phyloP scores from a whole-genome alignment of 2,797 vertebrate genomes.

The Ibycter americanus region DNA sequence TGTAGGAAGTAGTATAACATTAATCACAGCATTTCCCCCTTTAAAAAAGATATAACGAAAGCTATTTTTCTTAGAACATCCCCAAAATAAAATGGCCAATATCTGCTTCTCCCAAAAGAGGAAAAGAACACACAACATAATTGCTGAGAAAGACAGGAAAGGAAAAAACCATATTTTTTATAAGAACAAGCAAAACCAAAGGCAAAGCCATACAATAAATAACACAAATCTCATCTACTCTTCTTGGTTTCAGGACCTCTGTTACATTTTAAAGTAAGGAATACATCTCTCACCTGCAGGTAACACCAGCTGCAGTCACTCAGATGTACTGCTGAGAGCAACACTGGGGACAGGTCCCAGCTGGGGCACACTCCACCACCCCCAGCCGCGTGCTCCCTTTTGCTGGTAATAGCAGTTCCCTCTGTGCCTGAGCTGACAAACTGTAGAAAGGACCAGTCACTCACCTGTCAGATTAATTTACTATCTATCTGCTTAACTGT shows the following conservation, averaged over 20 bases:
- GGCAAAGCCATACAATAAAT: not conserved
- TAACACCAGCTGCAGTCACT: not conserved
- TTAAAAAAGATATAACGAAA: not conserved
- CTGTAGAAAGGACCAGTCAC: not conserved
- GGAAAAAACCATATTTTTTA: not conserved
- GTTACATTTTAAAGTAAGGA: not conserved
- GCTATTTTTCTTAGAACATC: fast-evolving
- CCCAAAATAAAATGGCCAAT: not conserved
- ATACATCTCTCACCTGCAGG: not conserved
- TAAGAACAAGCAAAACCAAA: not conserved
- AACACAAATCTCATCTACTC: not conserved
- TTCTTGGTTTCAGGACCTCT: not conserved
- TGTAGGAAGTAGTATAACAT: not conserved
- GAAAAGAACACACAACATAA: not conserved
- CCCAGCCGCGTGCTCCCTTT: not conserved
- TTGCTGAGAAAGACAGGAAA: not conserved
- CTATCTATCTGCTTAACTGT: not conserved
- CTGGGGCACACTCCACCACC: too few species aligned
- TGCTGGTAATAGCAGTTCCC: not conserved
- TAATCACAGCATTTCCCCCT: not conserved
- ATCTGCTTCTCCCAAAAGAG: not conserved
- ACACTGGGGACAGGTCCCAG: not conserved
- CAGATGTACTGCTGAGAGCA: not conserved
- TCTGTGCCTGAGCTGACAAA: not conserved
- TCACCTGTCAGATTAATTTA: not conserved